A percentile compares a stretch with the other conserved stretches of the same genome.
These are phyloP conservation scores for Ferdinandea cuprea DNA, from an alignment of 2,888 invertebrate species.

Conservation along the genomic window DNA sequence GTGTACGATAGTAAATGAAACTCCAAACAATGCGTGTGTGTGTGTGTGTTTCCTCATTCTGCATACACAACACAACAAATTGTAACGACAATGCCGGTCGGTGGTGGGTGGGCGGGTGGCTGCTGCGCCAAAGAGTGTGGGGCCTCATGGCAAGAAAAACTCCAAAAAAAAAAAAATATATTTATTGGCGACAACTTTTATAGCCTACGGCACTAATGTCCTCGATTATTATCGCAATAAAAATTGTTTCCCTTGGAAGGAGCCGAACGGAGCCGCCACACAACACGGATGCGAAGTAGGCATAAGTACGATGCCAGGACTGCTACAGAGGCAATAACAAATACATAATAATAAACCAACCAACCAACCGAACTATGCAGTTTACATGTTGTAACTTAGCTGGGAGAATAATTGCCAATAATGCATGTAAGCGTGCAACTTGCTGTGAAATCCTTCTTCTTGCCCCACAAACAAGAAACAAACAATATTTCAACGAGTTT, in stretches of 20 bases:
- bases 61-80: slow-evolving; percentile 41
- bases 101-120: neutral
- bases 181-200: slow-evolving; percentile 74
- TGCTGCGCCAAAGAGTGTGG: neutral
- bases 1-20: slow-evolving; percentile 28
- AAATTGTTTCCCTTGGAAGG: slow-evolving; percentile 51
- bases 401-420: slow-evolving; percentile 55
- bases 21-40: slow-evolving; percentile 15
- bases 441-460: slow-evolving; percentile 19
- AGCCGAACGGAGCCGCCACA: slow-evolving; percentile 5
- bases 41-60: slow-evolving; percentile 57
- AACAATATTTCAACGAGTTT: slow-evolving; percentile 2
- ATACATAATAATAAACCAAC: neutral
- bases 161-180: slow-evolving; percentile 55
- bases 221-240: slow-evolving; percentile 74
- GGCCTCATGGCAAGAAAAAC: slow-evolving; percentile 20
- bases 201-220: slow-evolving; percentile 73
- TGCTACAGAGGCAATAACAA: neutral
- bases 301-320: slow-evolving; percentile 41
- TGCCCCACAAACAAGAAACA: neutral
- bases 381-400: slow-evolving; percentile 55
- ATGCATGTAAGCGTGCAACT: slow-evolving; percentile 36
- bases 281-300: slow-evolving; percentile 52
- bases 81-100: slow-evolving; percentile 11
- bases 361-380: slow-evolving; percentile 9